These are phyloP conservation scores for Martes martes DNA, from an alignment of 2,113 vertebrate species.

Conservation along the genomic window DNA sequence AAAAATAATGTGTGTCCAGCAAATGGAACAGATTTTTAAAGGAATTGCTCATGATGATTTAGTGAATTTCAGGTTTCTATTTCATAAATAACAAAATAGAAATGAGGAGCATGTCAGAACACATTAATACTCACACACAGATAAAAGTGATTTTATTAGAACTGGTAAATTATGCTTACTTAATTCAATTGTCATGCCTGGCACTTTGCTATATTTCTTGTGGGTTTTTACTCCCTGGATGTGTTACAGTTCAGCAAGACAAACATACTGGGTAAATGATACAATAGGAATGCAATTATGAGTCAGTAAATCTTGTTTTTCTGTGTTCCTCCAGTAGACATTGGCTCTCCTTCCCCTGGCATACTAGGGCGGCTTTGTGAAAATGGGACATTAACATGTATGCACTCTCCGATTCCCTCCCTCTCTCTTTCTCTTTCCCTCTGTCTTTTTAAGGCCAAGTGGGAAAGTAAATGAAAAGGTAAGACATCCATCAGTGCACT, in stretches of 20 bases:
- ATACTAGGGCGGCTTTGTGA: not conserved
- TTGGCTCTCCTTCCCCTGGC: not conserved
- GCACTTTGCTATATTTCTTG: constrained; percentile 37
- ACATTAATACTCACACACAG: constrained; percentile 40
- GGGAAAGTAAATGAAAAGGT: not conserved
- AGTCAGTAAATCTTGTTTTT: constrained; percentile 46
- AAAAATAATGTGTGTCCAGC: constrained; percentile 25
- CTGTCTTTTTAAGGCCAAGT: not conserved
- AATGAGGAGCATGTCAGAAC: constrained; percentile 46
- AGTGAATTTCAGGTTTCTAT: constrained; percentile 57
- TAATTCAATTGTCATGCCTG: constrained; percentile 44
- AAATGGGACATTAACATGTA: not conserved
- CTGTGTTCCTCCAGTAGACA: not conserved
- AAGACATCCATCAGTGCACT: not conserved
- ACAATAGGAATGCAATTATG: constrained; percentile 39
- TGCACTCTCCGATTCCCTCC: not conserved
- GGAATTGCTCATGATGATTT: constrained; percentile 33
- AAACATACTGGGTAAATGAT: constrained; percentile 29
- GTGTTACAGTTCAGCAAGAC: constrained; percentile 35
- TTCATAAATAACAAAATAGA: constrained; percentile 71
- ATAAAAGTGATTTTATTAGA: constrained; percentile 63
- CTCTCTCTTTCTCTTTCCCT: not conserved
- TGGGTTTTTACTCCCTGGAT: not conserved
- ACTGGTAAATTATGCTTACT: constrained; percentile 43
- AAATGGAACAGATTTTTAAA: constrained; percentile 39